Evolutionary conservation across 2,888 invertebrate species (phyloP).

Genomic region (Theodoxus fluviatilis): DNA sequence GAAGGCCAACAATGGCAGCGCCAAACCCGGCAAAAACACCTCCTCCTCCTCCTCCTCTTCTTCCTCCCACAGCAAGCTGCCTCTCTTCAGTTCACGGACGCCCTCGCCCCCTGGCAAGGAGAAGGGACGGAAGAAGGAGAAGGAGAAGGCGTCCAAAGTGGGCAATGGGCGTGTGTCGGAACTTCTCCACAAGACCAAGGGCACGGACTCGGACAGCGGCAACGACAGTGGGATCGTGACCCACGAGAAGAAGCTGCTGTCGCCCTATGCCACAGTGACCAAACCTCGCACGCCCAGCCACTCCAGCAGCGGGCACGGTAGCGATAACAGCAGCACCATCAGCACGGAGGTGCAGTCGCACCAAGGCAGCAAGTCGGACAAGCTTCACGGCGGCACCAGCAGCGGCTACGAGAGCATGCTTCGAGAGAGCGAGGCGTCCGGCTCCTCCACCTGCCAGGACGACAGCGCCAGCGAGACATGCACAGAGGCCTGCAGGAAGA

Average conservation of each 20-base stretch:
- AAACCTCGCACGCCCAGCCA: conserved; percentile 62
- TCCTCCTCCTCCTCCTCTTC: conserved; percentile 24
- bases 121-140: conserved; percentile 48
- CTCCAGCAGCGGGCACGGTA: conserved; percentile 66
- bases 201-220: conserved; percentile 61
- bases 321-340: conserved; percentile 61
- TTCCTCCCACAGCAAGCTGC: conserved; percentile 24
- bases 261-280: conserved; percentile 66
- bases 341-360: conserved; percentile 55
- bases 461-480: conserved; percentile 65
- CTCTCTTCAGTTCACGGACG: conserved; percentile 22
- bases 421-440: conserved; percentile 83
- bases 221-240: conserved; percentile 62
- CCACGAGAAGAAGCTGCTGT: conserved; percentile 55
- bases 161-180: conserved; percentile 37
- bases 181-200: conserved; percentile 33
- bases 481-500: conserved; percentile 49
- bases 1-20: conserved; percentile 20
- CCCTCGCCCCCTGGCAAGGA: conserved; percentile 25
- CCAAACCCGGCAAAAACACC: conserved; percentile 22
- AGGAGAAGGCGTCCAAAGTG: conserved; percentile 41
- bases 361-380: conserved; percentile 54
- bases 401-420: conserved; percentile 89
- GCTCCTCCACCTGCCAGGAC: conserved; percentile 73
- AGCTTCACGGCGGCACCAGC: conserved; percentile 72